Conservation (phyloP, 2,888 invertebrate genomes). For the Gymnocheta viridis region DNA sequence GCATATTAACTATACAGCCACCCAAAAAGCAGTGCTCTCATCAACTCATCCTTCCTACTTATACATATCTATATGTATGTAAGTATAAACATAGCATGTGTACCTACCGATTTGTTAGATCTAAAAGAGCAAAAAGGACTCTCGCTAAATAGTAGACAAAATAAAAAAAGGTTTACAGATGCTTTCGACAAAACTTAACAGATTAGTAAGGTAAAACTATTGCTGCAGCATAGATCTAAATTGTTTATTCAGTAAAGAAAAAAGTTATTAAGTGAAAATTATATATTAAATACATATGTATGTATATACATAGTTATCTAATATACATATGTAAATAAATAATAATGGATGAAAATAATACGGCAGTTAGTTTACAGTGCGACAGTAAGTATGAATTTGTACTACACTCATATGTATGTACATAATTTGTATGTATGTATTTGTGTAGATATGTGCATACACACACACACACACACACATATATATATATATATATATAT, state of each 20-base stretch:
- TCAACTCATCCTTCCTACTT: slow-evolving; percentile 43
- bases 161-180: slow-evolving; percentile 53
- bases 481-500: background rate
- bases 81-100: background rate
- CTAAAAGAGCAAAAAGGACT: slow-evolving; percentile 68
- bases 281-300: background rate
- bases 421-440: background rate
- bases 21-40: slow-evolving; percentile 47
- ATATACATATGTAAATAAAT: background rate
- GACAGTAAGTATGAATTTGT: slow-evolving; percentile 60
- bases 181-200: slow-evolving; percentile 42
- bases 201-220: slow-evolving; percentile 64
- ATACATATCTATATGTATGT: background rate
- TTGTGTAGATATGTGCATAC: background rate
- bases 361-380: slow-evolving; percentile 48
- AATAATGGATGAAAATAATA: slow-evolving; percentile 45
- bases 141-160: slow-evolving; percentile 55
- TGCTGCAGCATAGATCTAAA: slow-evolving; percentile 56
- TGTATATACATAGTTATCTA: background rate
- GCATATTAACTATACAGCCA: slow-evolving; percentile 20
- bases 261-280: background rate
- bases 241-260: slow-evolving; percentile 4
- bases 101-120: slow-evolving; percentile 55
- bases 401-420: background rate
- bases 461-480: background rate